Base-by-base conservation (phyloP, 2,797 vertebrate species). In the Etheostoma perlongum region DNA sequence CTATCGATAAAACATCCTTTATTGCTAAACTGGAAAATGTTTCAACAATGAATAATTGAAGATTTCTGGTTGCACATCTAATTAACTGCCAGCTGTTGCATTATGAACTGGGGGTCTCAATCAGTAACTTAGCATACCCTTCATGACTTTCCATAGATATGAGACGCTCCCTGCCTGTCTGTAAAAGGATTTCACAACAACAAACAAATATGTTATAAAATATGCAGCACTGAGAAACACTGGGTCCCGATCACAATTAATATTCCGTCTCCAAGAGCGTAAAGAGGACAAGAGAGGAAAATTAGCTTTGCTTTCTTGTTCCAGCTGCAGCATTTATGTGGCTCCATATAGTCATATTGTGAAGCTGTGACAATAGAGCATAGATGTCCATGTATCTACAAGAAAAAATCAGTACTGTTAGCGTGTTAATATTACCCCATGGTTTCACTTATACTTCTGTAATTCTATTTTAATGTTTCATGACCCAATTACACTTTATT, bases 31-130 rank as follows among this genome's bases (percentile, higher is more conserved):
- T 58, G 74, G 30, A 79, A 86, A 84, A 82, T 72, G 57, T 81
- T 85, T 84, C 62, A 36, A 55, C 62, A 49, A 76, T 91, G 73
- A 89, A 92, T 91, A 89, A 91, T 85, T 85, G 81, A 89, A 90
- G 76, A 74, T 67, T 80, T 51, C 58, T 83, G 76, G 76, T 80
- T 79, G 82, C 66, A 62, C 82, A 76, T 82, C 83, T 76, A 73
- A 79, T 89, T 67, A 85, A 80, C 67, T 61, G 67, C 74, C 82
- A 82, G 80, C 86, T 88, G 87, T 87, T 78, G 21, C 13, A 47
- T 61, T 62, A 72, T 66, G 63, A 83, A 84, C 73, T 33, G 44
- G n/a, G 67, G 74, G 76, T 77, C 72, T 85, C 82, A 80, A 77
- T 88, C 74, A 83, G 30, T 47, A 68, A 84, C 76, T 86, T 84